Conservation (phyloP, 2,113 vertebrate species). For the Seriola dumerili region DNA sequence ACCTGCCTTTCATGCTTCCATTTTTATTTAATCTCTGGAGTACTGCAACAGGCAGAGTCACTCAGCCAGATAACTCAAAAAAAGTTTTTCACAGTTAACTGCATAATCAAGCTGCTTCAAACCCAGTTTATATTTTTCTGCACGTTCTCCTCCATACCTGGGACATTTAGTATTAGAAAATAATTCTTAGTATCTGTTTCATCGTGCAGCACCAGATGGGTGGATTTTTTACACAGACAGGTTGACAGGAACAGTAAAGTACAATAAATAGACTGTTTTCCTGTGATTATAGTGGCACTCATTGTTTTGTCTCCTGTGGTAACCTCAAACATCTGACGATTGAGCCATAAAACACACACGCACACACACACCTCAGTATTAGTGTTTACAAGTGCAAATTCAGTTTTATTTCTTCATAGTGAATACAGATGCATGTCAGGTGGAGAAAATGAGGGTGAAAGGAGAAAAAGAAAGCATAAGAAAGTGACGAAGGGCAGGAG, state of each 20-base stretch:
- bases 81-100: conserved; percentile 49
- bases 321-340: conserved; percentile 31
- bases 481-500: conserved; percentile 44
- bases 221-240: conserved; percentile 7
- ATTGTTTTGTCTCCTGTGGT: conserved; percentile 12
- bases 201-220: conserved; percentile 33
- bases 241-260: conserved; percentile 12
- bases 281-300: conserved; percentile 8
- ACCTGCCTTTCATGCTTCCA: neutral
- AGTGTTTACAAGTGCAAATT: neutral
- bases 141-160: conserved; percentile 26
- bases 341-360: neutral
- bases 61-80: conserved; percentile 46
- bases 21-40: conserved; percentile 41
- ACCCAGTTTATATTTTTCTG: conserved; percentile 33
- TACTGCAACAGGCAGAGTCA: conserved; percentile 40
- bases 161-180: conserved; percentile 32
- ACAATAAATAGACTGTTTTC: conserved; percentile 12
- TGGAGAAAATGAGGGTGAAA: neutral
- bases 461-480: conserved; percentile 7
- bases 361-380: neutral
- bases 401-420: conserved; percentile 8
- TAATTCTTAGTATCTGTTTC: conserved; percentile 39
- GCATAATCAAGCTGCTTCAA: conserved; percentile 32
- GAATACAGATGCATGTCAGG: conserved; percentile 5